phyloP scores from a whole-genome alignment of 1,140 invertebrate genomes.

The Dufourea novaeangliae region DNA sequence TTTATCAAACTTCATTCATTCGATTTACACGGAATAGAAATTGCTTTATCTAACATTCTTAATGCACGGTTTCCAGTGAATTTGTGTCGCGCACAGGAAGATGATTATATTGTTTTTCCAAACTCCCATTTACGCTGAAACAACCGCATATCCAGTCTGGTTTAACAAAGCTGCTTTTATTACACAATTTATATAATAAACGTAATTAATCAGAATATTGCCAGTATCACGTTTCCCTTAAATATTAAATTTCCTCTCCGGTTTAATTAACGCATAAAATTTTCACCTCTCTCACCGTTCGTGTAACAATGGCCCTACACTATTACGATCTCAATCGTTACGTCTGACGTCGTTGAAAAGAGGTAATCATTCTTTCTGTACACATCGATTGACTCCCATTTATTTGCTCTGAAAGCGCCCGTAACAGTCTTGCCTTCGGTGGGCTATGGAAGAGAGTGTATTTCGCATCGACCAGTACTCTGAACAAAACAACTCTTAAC shows the following conservation, averaged over 20 bases:
- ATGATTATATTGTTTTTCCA: background rate
- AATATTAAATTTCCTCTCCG: background rate
- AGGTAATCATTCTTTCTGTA: background rate
- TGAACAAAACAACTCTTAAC: background rate
- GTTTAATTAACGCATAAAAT: background rate
- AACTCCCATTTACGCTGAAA: too few relatives aligned
- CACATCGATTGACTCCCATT: too few relatives aligned
- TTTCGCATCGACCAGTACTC: background rate
- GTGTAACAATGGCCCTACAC: too few relatives aligned
- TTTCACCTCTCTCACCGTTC: background rate
- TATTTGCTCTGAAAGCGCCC: background rate
- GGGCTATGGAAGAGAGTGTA: too few relatives aligned
- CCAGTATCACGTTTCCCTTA: background rate
- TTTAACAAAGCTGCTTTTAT: background rate
- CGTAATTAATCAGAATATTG: background rate
- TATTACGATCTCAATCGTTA: background rate
- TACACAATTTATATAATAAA: background rate
- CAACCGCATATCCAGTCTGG: background rate
- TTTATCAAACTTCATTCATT: conserved; percentile 48
- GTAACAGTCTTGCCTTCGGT: too few relatives aligned
- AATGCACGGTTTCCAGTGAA: conserved; percentile 19
- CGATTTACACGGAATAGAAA: conserved; percentile 48
- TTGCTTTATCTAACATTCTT: conserved; percentile 37
- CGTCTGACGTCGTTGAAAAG: background rate
- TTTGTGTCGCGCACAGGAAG: background rate